Base-by-base conservation (phyloP, 2,797 vertebrate species). In the Galagoides demidoff region DNA sequence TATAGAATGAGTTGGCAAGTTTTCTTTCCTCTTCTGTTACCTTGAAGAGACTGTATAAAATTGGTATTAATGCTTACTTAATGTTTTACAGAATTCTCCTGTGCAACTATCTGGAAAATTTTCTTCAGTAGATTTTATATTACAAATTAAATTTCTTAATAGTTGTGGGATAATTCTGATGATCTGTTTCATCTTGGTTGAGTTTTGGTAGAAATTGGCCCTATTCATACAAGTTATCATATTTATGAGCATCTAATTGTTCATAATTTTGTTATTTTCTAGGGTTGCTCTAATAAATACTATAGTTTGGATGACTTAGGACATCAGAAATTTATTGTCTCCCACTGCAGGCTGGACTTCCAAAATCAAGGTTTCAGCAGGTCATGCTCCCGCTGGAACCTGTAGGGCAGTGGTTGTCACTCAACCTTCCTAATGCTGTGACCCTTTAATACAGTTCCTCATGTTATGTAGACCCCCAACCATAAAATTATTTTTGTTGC, bases 241-340 rank as follows among this genome's bases (percentile, higher is more conserved):
- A 61, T 92, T 89, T 81, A 76, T 89, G 61, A 85, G 13, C 68
- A 71, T 90, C 82, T 63, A 76, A 23, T 77, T 89, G 16, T 89
- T 85, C 25, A 86, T 78, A 64, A 91, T 91, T 78, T 39, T 66
- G 66, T 78, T 70, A 39, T 63, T 88, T 92, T 37, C 22, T 78
- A 31, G 3, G 31, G 5, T 17, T 45, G 3, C 34, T 23, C 59
- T 82, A 93, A 55, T 23, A 70, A 90, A 63, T 52, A 55, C 14
- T 68, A 78, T n/a, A 84, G 84, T 70, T 29, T 59, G 31, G 59
- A 11, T 76, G 31, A 59, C 70, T 84, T 59, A 89, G 59, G 49
- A 23, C 29, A 83, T 34, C 19, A 71, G 52, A 83, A 83, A 84
- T 61, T 70, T 84, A 7, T 70, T 93, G 19, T 84, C 63, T 92